Conservation (phyloP, 1,140 invertebrate species). For the Drosophila sp. region DNA sequence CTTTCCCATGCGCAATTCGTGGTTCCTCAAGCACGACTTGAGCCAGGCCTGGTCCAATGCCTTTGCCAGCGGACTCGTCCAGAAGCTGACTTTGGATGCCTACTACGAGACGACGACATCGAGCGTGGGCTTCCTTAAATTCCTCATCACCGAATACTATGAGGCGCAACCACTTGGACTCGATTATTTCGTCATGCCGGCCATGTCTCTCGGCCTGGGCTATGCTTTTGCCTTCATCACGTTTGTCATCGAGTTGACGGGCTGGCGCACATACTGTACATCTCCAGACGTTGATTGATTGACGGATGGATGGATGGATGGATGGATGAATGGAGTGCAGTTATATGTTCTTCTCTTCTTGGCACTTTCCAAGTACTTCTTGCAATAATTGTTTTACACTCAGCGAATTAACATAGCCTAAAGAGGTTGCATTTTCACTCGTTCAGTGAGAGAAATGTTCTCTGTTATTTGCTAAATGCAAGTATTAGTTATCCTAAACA, state of each 20-base stretch:
- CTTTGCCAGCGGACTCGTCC: slow-evolving; percentile 60
- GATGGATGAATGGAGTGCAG: slow-evolving; percentile 31
- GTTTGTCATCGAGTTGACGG: slow-evolving; percentile 67
- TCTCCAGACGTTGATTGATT: slow-evolving; percentile 55
- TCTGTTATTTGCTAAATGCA: background rate
- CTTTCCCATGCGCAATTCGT: slow-evolving; percentile 63
- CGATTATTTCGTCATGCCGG: slow-evolving; percentile 77
- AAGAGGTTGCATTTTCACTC: background rate
- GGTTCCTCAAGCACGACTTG: slow-evolving; percentile 60
- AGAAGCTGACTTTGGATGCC: slow-evolving; percentile 62
- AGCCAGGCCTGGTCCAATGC: slow-evolving; percentile 55
- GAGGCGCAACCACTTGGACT: slow-evolving; percentile 52
- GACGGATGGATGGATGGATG: slow-evolving; percentile 42
- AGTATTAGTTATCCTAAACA: background rate
- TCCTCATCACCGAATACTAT: slow-evolving; percentile 59
- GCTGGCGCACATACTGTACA: slow-evolving; percentile 41
- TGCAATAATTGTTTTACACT: slow-evolving; percentile 28
- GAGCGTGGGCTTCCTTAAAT: slow-evolving; percentile 57
- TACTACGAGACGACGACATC: slow-evolving; percentile 55
- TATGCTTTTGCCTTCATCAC: slow-evolving; percentile 53
- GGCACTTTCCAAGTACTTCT: slow-evolving; percentile 38
- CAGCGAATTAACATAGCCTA: slow-evolving; percentile 2
- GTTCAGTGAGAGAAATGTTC: background rate
- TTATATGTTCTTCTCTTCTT: slow-evolving; percentile 10
- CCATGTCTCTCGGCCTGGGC: slow-evolving; percentile 61